Base-by-base conservation (phyloP, 2,888 invertebrate species). In the Xanthorhoe spadicearia region DNA sequence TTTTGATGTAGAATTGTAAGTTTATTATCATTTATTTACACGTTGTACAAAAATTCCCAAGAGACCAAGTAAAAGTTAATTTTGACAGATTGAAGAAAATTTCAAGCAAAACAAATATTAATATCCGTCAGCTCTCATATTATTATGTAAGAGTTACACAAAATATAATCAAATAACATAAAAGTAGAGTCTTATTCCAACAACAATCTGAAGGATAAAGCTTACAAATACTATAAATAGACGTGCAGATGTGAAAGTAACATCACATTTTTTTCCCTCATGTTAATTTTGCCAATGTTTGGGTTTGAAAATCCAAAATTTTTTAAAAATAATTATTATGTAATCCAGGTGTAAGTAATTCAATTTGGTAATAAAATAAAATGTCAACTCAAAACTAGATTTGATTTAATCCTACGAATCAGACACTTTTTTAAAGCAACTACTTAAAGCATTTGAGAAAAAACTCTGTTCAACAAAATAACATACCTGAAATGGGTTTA, bases 121-220 rank as follows among this genome's bases (percentile, higher is more conserved):
- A 17, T 17, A 15, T 48, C 48, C 38, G 1, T 15, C 8, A 15
- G 15, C 48, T 48, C 50, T 19, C 10, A 50, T 23, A 23, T n/a
- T n/a, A n/a, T n/a, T n/a, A 50, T 50, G 18, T 23, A 35, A 46
- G 55, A 55, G 43, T 8, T 6, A 15, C 6, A 8, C 17, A 15
- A 66, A 58, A 66, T 61, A 53, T 57, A 15, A 53, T 53, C 17
- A 2, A 48, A 54, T 55, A 54, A 49, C 57, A 61, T 46, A 35
- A 56, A 58, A 49, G 57, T 61, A 48, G 43, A 10, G 48, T 50
- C 18, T 59, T 50, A 59, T 50, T 2, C 13, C 18, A 50, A 19
- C 58, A 38, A 59, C 10, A 38, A 51, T 35, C 8, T 32, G 32
- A 19, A 28, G n/a, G 53, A 48, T 17, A 8, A 35, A 38, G 53